Percentiles rank a stretch among this genome's conserved stretches.
phyloP scores from a whole-genome alignment of 2,113 vertebrate species.

The Okapia johnstoni region DNA sequence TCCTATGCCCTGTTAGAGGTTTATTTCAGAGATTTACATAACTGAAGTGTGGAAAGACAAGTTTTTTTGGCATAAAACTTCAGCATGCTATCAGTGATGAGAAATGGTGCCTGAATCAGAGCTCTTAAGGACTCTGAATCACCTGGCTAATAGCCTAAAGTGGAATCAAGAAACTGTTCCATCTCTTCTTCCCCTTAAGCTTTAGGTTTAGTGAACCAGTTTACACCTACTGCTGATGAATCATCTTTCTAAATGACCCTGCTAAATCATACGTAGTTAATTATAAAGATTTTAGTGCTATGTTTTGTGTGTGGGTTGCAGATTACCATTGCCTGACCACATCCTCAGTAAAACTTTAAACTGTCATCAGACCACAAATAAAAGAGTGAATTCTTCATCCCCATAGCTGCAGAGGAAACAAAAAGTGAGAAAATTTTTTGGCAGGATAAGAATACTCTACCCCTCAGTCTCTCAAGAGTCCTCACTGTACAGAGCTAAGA shows the following conservation, averaged over 20 bases:
- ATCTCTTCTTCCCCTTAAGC: background rate
- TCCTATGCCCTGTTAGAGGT: background rate
- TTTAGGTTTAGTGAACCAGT: conserved; percentile 35
- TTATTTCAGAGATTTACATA: background rate
- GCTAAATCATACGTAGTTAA: conserved; percentile 44
- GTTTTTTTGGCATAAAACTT: conserved; percentile 6
- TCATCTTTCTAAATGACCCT: conserved; percentile 53
- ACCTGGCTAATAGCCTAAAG: conserved; percentile 53
- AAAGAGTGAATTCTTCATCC: background rate
- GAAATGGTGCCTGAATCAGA: background rate
- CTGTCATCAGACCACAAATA: background rate
- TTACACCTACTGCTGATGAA: conserved; percentile 62
- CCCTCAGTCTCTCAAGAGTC: no score
- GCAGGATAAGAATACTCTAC: background rate
- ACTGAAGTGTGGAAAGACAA: background rate
- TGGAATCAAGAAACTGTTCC: background rate
- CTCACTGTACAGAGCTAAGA: background rate
- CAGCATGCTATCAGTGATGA: background rate
- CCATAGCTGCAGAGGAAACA: background rate
- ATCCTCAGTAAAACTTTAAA: background rate
- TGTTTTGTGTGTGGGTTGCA: conserved; percentile 19
- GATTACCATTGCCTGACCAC: conserved; percentile 29
- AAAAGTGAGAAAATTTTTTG: background rate
- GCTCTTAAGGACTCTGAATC: conserved; percentile 45
- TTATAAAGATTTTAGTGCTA: conserved; percentile 36